Base-by-base conservation (phyloP, 2,797 vertebrate species). In the Mallotus villosus region DNA sequence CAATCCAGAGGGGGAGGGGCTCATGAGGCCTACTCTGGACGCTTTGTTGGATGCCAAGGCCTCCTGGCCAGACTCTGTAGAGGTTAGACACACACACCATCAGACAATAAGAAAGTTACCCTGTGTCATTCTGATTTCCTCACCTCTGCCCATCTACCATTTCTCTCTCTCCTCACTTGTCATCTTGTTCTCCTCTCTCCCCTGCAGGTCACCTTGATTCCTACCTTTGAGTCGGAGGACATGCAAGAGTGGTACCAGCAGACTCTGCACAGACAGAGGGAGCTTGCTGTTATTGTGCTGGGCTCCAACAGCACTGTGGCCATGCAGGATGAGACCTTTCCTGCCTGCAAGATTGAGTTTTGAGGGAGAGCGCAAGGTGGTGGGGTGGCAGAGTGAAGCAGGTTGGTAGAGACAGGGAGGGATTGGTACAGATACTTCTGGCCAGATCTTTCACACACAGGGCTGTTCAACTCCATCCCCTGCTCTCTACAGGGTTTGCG, bases 251-350 rank as follows among this genome's bases (percentile, higher is more conserved):
- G 97, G 97, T 98, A 97, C 77, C 93, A 95, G 81, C 95, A 97
- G 87, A 97, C 95, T 0, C 95, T 95, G 0, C 89, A 92, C 0
- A 82, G 97, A 55, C 51, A 55, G 51, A 90, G 80, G 78, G 93
- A 92, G 22, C 84, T 98, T 81, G 90, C 88, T 0, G 79, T 99
- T 85, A 97, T 94, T 0, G 97, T 98, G 58, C 88, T 98, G 84
- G 97, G 96, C 75, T 97, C 94, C 83, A 96, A 95, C 93, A 98
- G 96, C 90, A 97, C 96, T 0, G 97, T 99, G 32, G 95, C 95
- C 84, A 98, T 98, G 96, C 97, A 98, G 90, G 97, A 96, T 0
- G 96, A 98, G 86, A 96, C 95, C 62, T 99, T 98, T 82, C 96
- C 96, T 0, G 97, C 97, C 72, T 55, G 51, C 51, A 55, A 55